phyloP scores from a whole-genome alignment of 1,140 invertebrate genomes.

The Elymnias hypermnestra region DNA sequence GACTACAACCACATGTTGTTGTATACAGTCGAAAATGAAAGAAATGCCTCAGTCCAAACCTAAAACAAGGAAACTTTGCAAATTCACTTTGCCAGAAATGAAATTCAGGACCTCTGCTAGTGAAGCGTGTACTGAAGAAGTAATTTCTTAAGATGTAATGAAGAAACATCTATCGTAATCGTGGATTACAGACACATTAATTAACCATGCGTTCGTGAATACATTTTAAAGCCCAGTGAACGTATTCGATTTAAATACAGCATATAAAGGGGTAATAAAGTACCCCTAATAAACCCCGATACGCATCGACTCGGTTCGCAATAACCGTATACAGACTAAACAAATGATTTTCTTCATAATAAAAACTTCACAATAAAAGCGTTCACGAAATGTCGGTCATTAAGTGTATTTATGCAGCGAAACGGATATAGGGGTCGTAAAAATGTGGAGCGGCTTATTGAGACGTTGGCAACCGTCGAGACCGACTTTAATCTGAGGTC shows the following conservation, averaged over 20 bases:
- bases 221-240: slow-evolving; percentile 34
- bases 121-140: too few relatives aligned
- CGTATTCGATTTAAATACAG: slow-evolving; percentile 38
- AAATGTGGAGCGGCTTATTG: slow-evolving; percentile 62
- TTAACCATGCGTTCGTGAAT: slow-evolving; percentile 37
- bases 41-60: too few relatives aligned
- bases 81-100: too few relatives aligned
- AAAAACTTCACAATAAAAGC: slow-evolving; percentile 72
- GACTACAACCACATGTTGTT: too few relatives aligned
- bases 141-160: too few relatives aligned
- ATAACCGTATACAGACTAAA: slow-evolving; percentile 67
- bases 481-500: too few relatives aligned
- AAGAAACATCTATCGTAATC: slow-evolving; percentile 52
- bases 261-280: slow-evolving; percentile 57
- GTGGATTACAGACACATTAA: slow-evolving; percentile 58
- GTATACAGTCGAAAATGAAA: too few relatives aligned
- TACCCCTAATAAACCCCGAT: slow-evolving; percentile 61
- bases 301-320: slow-evolving; percentile 52
- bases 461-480: slow-evolving; percentile 51
- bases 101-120: too few relatives aligned
- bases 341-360: slow-evolving; percentile 67
- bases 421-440: slow-evolving; percentile 67
- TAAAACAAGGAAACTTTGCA: too few relatives aligned
- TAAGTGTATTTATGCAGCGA: slow-evolving; percentile 68
- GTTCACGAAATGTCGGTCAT: slow-evolving; percentile 67